Evolutionary conservation across 2,888 invertebrate species (phyloP).

Genomic region (Uloborus plumipes): DNA sequence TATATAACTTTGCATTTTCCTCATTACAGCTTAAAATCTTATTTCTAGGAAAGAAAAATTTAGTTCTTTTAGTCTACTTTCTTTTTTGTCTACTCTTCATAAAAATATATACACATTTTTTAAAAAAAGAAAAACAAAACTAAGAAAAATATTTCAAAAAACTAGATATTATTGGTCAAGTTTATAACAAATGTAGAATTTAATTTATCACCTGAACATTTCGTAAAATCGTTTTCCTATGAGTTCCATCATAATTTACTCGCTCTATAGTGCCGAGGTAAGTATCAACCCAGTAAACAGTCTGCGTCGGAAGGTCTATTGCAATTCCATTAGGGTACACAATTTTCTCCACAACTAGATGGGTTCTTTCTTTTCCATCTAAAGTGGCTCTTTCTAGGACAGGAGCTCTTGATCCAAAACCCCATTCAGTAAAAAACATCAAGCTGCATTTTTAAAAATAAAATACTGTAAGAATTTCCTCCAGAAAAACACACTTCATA

Average conservation of each 20-base stretch:
- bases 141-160: no score
- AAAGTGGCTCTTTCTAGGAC: slow-evolving; percentile 79
- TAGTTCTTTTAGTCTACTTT: no score
- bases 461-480: background rate
- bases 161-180: no score
- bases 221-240: slow-evolving; percentile 77
- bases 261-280: slow-evolving; percentile 85
- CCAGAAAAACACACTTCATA: background rate
- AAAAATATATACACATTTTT: no score
- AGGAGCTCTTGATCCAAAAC: slow-evolving; percentile 74
- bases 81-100: no score
- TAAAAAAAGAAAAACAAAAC: no score
- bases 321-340: slow-evolving; percentile 83
- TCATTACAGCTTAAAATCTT: no score
- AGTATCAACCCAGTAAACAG: slow-evolving; percentile 85
- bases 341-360: slow-evolving; percentile 79
- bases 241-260: slow-evolving; percentile 81
- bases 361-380: slow-evolving; percentile 77
- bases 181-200: no score
- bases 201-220: slow-evolving; percentile 73
- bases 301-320: slow-evolving; percentile 80
- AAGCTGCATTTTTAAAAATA: slow-evolving; percentile 72
- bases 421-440: slow-evolving; percentile 86
- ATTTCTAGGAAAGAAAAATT: no score
- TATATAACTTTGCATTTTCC: no score